A percentile compares a stretch with the other conserved stretches of the same genome.
Evolutionary conservation across 2,797 vertebrate genomes (phyloP).

Genomic region (Ctenochaetus hawaiiensis): DNA sequence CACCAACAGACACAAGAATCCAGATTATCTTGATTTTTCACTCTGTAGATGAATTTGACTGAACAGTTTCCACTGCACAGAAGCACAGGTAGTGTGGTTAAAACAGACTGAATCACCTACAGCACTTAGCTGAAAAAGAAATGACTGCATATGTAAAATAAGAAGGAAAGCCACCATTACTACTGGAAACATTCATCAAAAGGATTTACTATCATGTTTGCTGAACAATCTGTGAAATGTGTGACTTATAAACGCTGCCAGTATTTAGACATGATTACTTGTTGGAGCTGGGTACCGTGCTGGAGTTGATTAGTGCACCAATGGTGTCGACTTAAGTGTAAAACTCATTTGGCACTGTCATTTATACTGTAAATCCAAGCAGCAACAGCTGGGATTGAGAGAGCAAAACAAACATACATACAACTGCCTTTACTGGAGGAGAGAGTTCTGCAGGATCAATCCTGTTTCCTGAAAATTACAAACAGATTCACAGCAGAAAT

Average conservation of each 20-base stretch:
- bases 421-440: neutral
- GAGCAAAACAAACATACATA: slow-evolving; percentile 6
- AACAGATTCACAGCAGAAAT: slow-evolving; percentile 11
- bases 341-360: slow-evolving; percentile 19
- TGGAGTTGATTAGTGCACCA: slow-evolving; percentile 33
- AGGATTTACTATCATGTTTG: neutral
- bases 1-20: neutral
- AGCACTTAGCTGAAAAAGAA: neutral
- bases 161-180: neutral
- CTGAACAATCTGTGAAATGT: slow-evolving; percentile 9
- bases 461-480: slow-evolving; percentile 2
- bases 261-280: slow-evolving; percentile 12
- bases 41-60: neutral
- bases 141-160: neutral
- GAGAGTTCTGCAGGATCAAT: neutral
- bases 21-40: neutral
- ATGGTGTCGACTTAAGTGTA: slow-evolving; percentile 16
- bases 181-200: neutral
- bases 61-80: neutral
- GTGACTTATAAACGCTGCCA: neutral
- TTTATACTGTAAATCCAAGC: slow-evolving; percentile 31
- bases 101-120: neutral
- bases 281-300: neutral
- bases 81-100: neutral
- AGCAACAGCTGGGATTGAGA: slow-evolving; percentile 29